Conservation (phyloP, 2,888 invertebrate genomes). For the Aporophyla nigra region DNA sequence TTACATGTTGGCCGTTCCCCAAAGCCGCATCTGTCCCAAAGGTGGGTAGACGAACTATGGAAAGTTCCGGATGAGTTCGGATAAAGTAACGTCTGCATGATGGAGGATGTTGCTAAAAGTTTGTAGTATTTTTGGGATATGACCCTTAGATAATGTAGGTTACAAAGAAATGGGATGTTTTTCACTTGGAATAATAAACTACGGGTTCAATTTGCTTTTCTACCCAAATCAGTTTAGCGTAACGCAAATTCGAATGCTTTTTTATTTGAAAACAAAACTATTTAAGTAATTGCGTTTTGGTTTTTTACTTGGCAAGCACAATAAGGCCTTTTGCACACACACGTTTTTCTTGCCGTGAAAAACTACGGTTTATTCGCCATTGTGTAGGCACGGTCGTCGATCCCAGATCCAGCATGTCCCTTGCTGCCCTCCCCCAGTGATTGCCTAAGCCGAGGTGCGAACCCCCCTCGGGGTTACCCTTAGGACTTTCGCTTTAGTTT, state of each 20-base stretch:
- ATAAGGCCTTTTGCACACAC: background rate
- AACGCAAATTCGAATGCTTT: background rate
- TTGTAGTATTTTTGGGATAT: conserved; percentile 20
- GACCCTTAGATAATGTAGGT: background rate
- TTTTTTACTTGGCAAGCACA: too few species aligned
- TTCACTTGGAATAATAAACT: background rate
- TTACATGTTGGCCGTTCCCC: conserved; percentile 20
- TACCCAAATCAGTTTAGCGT: background rate
- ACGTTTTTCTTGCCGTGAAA: background rate
- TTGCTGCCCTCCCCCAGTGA: too few species aligned
- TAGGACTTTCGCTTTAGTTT: too few species aligned
- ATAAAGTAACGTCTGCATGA: conserved; percentile 9
- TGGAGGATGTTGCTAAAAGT: conserved; percentile 13
- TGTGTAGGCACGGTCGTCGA: background rate
- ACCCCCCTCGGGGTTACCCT: too few species aligned
- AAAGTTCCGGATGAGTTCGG: conserved; percentile 17
- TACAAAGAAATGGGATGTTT: background rate
- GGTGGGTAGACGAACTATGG: conserved; percentile 16
- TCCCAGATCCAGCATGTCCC: too few species aligned
- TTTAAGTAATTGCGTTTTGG: background rate
- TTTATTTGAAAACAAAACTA: too few species aligned
- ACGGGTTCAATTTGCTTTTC: background rate
- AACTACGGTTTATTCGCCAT: background rate
- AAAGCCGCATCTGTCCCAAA: conserved; percentile 21
- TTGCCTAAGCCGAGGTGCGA: too few species aligned